Conservation (phyloP, 2,113 vertebrate species). For the Salvelinus sp. region DNA sequence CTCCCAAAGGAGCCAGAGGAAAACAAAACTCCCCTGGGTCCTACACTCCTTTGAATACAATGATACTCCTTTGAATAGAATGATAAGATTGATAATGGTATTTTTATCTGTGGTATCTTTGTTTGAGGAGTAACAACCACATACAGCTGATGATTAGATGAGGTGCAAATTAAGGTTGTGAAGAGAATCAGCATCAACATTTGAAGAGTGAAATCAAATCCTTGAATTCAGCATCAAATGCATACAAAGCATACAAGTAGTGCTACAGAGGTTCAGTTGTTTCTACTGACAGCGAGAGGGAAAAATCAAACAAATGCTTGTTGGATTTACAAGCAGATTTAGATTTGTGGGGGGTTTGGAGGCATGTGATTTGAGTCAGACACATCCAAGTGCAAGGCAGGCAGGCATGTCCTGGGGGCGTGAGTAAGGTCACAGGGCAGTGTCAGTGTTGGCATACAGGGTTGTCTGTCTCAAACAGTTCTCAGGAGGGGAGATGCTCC, state of each 20-base stretch:
- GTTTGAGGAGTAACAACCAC: slow-evolving; percentile 35
- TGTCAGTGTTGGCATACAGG: slow-evolving; percentile 53
- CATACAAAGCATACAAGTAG: background rate
- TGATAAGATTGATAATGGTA: slow-evolving; percentile 17
- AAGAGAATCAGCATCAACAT: background rate
- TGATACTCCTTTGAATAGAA: slow-evolving; percentile 50
- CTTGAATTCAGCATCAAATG: background rate
- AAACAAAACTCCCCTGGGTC: slow-evolving; percentile 68
- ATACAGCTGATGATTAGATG: slow-evolving; percentile 32
- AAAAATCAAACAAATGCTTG: slow-evolving; percentile 16
- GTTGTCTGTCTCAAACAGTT: slow-evolving; percentile 32
- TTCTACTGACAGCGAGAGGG: slow-evolving; percentile 14
- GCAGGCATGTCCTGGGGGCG: slow-evolving; percentile 15
- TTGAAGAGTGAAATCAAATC: background rate
- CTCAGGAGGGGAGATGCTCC: background rate
- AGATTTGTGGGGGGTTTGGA: slow-evolving; percentile 6
- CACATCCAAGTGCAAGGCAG: slow-evolving; percentile 45
- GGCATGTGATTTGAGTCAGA: slow-evolving; percentile 24
- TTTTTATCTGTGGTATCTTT: slow-evolving; percentile 31
- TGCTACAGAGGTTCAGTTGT: background rate
- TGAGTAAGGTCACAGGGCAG: slow-evolving; percentile 37
- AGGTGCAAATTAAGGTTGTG: slow-evolving; percentile 23
- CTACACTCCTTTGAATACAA: slow-evolving; percentile 62
- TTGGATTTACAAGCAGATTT: slow-evolving; percentile 36
- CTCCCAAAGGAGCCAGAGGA: slow-evolving; percentile 63